Conservation (phyloP, 2,888 invertebrate genomes). For the Apeira syringaria region DNA sequence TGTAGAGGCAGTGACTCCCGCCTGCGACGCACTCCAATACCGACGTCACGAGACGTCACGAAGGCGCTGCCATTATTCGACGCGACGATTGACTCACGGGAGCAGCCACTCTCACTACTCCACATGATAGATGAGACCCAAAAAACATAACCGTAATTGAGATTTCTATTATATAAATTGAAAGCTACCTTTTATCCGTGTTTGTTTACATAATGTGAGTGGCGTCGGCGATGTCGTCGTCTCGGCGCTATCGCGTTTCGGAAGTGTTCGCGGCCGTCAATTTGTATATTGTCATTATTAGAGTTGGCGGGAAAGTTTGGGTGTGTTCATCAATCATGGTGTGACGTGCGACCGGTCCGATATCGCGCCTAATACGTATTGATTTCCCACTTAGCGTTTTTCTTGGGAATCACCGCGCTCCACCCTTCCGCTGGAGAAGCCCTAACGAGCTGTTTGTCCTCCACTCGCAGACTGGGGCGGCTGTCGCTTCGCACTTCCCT, state of each 20-base stretch:
- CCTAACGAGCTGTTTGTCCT: constrained; percentile 83
- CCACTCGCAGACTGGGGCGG: constrained; percentile 64
- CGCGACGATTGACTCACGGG: constrained; percentile 72
- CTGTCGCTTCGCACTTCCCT: constrained; percentile 44
- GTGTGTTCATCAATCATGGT: constrained; percentile 80
- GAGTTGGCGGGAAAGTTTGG: constrained; percentile 76
- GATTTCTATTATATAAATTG: constrained; percentile 81
- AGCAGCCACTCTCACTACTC: constrained; percentile 57
- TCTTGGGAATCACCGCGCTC: constrained; percentile 78
- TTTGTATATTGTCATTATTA: constrained; percentile 84
- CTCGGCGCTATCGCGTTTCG: constrained; percentile 75
- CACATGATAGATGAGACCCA: constrained; percentile 78
- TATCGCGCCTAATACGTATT: constrained; percentile 83
- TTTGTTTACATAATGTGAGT: constrained; percentile 81
- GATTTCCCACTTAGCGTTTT: constrained; percentile 83
- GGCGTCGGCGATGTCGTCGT: constrained; percentile 47
- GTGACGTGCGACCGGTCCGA: constrained; percentile 78
- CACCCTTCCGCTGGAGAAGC: constrained; percentile 74
- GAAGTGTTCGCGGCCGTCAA: constrained; percentile 77
- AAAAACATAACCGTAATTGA: constrained; percentile 81
- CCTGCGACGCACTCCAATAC: constrained; percentile 80
- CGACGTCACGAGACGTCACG: constrained; percentile 69
- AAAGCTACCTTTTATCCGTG: constrained; percentile 71
- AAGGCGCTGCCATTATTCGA: constrained; percentile 70
- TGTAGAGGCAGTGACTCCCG: constrained; percentile 75